Conservation (phyloP, 2,888 invertebrate species). For the Gasteruption jaculator region DNA sequence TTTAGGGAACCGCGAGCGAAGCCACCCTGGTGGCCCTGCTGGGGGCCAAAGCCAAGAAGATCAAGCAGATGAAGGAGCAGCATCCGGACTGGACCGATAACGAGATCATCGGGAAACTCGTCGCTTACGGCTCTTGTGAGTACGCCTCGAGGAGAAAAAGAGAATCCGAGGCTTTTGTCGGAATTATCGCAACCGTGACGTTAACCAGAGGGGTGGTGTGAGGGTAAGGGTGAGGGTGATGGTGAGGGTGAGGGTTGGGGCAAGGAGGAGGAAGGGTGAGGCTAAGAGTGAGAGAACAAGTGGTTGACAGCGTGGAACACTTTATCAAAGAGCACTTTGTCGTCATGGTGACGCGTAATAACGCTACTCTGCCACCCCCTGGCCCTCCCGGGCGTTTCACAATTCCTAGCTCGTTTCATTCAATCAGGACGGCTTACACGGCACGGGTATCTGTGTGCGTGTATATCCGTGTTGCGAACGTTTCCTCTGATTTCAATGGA, state of each 20-base stretch:
- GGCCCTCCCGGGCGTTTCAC: too few relatives aligned
- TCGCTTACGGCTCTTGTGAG: slow-evolving; percentile 83
- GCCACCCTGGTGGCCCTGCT: slow-evolving; percentile 87
- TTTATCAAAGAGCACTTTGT: slow-evolving; percentile 51
- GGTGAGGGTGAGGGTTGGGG: slow-evolving; percentile 8
- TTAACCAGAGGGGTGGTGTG: neutral
- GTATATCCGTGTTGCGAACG: too few relatives aligned
- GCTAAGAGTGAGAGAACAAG: slow-evolving; percentile 16
- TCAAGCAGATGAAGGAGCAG: slow-evolving; percentile 64
- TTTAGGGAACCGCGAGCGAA: slow-evolving; percentile 89
- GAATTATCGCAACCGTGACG: neutral
- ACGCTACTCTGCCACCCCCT: too few relatives aligned
- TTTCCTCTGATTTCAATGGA: too few relatives aligned
- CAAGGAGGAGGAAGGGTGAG: slow-evolving; percentile 11
- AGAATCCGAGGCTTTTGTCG: slow-evolving; percentile 17
- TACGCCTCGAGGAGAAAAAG: slow-evolving; percentile 30
- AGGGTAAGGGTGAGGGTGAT: neutral
- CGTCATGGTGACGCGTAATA: slow-evolving; percentile 48
- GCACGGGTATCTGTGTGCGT: too few relatives aligned
- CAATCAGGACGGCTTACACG: too few relatives aligned
- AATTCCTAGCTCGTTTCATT: too few relatives aligned
- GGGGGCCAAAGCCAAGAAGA: slow-evolving; percentile 77
- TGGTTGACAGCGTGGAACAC: slow-evolving; percentile 34
- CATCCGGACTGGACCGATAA: slow-evolving; percentile 73
- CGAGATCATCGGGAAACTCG: slow-evolving; percentile 72